Percentiles rank a stretch among this genome's conserved stretches.
phyloP scores from a whole-genome alignment of 2,113 vertebrate species.

The Triplophysa rosa region DNA sequence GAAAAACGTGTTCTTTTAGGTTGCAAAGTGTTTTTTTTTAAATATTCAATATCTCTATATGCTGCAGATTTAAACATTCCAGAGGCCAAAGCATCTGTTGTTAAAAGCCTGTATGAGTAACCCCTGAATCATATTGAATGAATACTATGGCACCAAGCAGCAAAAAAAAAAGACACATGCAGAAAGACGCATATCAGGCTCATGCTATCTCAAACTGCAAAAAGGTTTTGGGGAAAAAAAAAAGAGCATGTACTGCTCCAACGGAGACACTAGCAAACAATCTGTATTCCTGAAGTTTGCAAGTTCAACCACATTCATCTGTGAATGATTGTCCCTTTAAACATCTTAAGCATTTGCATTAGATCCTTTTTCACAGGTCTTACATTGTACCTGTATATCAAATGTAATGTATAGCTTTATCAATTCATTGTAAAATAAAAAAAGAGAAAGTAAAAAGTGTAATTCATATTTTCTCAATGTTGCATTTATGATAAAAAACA shows the following conservation, averaged over 20 bases:
- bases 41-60: neutral
- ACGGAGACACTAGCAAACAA: neutral
- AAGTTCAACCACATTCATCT: neutral
- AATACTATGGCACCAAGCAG: neutral
- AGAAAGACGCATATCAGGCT: neutral
- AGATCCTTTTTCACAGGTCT: conserved; percentile 55
- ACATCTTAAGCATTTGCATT: conserved; percentile 22
- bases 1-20: neutral
- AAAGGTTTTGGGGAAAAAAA: neutral
- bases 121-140: neutral
- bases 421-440: conserved; percentile 13
- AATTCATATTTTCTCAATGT: neutral
- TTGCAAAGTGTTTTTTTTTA: neutral
- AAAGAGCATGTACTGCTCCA: neutral
- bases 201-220: neutral
- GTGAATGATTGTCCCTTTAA: conserved; percentile 52
- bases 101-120: neutral
- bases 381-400: conserved; percentile 33
- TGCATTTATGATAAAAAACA: neutral
- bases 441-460: conserved; percentile 21
- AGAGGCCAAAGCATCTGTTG: neutral
- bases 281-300: neutral
- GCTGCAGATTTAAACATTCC: neutral
- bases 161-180: conserved; percentile 1
- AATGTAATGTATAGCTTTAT: conserved; percentile 52